A percentile compares a stretch with the other conserved stretches of the same genome.
These are phyloP conservation scores for Tetramorium alpestre DNA, from an alignment of 1,140 invertebrate genomes.

Conservation along the genomic window DNA sequence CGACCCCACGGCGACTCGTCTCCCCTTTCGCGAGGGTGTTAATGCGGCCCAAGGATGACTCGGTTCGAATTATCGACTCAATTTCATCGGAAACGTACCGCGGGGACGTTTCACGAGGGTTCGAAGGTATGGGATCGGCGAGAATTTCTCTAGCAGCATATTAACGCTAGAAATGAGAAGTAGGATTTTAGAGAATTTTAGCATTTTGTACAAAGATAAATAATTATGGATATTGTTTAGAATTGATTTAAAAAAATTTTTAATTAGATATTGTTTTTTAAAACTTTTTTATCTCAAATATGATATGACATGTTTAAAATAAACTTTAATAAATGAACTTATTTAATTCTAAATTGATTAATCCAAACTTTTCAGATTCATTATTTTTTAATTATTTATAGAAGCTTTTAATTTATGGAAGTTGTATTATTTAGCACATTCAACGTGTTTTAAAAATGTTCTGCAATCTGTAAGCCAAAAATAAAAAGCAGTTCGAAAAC, in stretches of 20 bases:
- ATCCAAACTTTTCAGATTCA: background rate
- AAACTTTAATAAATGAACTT: background rate
- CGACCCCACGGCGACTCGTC: background rate
- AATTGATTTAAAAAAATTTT: background rate
- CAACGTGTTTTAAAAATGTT: background rate
- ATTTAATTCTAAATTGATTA: background rate
- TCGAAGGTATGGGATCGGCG: background rate
- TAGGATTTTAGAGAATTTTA: background rate
- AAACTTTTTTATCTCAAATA: background rate
- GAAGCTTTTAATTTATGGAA: background rate
- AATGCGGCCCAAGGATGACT: conserved; percentile 27
- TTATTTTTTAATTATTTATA: background rate
- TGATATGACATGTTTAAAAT: background rate
- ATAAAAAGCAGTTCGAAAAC: background rate
- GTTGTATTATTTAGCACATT: background rate
- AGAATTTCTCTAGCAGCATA: background rate
- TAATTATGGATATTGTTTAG: background rate
- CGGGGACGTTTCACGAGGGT: conserved; percentile 45
- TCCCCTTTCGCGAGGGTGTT: conserved; percentile 45
- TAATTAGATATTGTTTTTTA: background rate
- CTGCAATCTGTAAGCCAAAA: background rate
- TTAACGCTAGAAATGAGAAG: background rate
- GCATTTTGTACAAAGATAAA: background rate
- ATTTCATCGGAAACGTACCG: conserved; percentile 49
- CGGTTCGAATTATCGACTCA: conserved; percentile 51